Evolutionary conservation across 2,113 vertebrate species (phyloP).

Genomic region (Myanophis thanlyinensis): DNA sequence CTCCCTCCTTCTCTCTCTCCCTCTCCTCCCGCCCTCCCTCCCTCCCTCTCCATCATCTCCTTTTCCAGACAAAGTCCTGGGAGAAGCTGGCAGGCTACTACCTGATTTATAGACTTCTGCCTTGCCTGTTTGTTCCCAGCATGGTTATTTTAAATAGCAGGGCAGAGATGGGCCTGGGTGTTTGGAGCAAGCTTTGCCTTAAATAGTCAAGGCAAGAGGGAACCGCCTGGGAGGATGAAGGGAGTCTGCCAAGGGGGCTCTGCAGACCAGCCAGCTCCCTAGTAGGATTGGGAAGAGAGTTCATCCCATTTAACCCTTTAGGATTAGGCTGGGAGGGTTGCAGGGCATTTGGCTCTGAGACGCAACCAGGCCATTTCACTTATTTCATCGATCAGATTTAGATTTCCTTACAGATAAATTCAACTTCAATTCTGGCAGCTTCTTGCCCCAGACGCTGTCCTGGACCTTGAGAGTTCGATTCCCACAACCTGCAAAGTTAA

Average conservation of each 20-base stretch:
- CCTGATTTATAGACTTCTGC: slow-evolving; percentile 66
- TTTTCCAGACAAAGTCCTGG: neutral
- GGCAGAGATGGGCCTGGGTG: slow-evolving; percentile 61
- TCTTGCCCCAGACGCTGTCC: neutral
- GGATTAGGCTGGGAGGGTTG: neutral
- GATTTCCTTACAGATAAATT: neutral
- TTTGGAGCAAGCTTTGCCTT: slow-evolving; percentile 68
- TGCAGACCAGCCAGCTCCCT: neutral
- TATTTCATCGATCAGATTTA: neutral
- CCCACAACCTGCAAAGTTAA: neutral
- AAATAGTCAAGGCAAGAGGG: slow-evolving; percentile 69
- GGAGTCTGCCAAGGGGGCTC: neutral
- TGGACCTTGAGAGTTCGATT: neutral
- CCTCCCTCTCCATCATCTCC: slow-evolving; percentile 11
- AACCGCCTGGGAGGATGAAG: slow-evolving; percentile 33
- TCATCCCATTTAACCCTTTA: neutral
- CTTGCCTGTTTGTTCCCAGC: slow-evolving; percentile 63
- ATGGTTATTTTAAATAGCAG: slow-evolving; percentile 66
- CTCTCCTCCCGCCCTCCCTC: neutral
- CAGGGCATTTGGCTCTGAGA: neutral
- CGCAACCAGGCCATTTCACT: neutral
- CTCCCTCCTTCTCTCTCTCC: too few relatives aligned
- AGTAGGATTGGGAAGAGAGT: neutral
- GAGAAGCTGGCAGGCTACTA: slow-evolving; percentile 40
- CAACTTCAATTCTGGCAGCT: neutral